A percentile compares a stretch with the other conserved stretches of the same genome.
Conservation (phyloP, 2,888 invertebrate species). For the Syrista parreyssii region DNA sequence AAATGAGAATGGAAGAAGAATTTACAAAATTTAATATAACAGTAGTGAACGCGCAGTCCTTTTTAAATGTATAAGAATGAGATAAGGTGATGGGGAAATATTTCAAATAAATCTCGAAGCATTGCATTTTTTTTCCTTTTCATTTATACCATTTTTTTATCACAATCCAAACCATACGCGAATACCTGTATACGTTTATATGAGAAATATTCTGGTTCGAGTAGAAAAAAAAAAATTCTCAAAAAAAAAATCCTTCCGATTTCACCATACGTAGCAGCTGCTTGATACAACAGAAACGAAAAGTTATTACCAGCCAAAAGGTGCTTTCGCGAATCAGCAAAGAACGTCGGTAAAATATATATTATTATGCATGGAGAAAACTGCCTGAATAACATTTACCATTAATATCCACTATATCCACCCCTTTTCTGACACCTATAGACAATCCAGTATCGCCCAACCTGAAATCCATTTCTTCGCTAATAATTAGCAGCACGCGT, state of each 20-base stretch:
- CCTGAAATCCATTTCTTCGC: background rate
- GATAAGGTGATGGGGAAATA: background rate
- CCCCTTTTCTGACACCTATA: background rate
- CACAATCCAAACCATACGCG: background rate
- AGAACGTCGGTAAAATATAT: background rate
- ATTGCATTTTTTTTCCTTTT: background rate
- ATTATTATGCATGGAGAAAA: background rate
- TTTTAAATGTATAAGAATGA: background rate
- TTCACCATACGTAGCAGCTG: background rate
- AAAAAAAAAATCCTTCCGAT: background rate
- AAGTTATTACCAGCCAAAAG: background rate
- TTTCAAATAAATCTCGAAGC: background rate
- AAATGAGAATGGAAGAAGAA: conserved; percentile 11
- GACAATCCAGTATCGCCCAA: background rate
- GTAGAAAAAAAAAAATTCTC: no score
- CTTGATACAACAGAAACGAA: background rate
- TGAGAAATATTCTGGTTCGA: background rate
- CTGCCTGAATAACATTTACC: background rate
- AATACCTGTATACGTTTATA: background rate
- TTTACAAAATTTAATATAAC: conserved; percentile 18
- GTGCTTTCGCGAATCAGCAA: background rate
- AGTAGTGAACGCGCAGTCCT: background rate
- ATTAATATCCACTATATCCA: background rate
- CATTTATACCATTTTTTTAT: background rate
- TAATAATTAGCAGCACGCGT: background rate